Evolutionary conservation across 2,797 vertebrate genomes (phyloP).

Genomic region (Mareca strepera): DNA sequence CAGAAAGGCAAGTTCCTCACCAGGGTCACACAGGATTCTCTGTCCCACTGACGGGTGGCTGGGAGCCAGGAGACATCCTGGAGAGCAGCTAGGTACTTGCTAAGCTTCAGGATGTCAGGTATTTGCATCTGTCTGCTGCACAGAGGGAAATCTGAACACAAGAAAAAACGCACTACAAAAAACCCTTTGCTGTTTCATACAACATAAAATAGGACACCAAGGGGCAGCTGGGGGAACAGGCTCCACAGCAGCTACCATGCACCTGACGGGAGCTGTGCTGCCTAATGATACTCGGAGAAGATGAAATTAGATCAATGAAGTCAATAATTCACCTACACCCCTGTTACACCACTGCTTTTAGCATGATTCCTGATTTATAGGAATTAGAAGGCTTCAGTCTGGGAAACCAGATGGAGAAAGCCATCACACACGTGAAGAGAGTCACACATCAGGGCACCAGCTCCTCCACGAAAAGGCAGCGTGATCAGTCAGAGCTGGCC

Average conservation of each 20-base stretch:
- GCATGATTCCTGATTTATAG: background rate
- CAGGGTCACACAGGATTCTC: background rate
- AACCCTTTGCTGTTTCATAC: background rate
- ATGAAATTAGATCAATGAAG: background rate
- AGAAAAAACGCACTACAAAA: background rate
- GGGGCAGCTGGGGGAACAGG: background rate
- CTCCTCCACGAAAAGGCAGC: background rate
- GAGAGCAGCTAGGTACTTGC: background rate
- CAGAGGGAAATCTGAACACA: background rate
- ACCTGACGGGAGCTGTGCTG: background rate
- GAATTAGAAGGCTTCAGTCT: background rate
- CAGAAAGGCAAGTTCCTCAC: background rate
- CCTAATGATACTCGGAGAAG: background rate
- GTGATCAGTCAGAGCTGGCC: background rate
- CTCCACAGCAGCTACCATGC: background rate
- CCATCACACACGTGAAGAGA: background rate
- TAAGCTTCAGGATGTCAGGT: background rate
- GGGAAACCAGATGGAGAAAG: background rate
- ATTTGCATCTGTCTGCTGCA: rapidly evolving
- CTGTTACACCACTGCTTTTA: background rate
- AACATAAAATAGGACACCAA: background rate
- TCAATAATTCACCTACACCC: background rate
- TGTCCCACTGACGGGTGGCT: rapidly evolving
- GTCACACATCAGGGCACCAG: background rate
- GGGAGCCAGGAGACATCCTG: background rate